Conservation (phyloP, 2,113 vertebrate genomes). For the Nycticryphes semicollaris region DNA sequence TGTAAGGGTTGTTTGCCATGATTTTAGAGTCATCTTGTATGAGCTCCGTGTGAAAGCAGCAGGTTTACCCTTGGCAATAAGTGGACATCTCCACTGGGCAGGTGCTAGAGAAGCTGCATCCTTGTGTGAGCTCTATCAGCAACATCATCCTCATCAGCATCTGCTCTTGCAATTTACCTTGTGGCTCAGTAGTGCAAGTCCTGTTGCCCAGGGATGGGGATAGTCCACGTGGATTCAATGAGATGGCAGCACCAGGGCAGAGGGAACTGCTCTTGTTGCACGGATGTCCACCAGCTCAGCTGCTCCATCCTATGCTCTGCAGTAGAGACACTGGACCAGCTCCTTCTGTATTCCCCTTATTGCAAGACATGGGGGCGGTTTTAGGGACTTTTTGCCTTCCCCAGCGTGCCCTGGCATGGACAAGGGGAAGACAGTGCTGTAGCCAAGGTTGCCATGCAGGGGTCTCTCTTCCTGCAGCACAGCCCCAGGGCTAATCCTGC, state of each 20-base stretch:
- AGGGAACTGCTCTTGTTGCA: background rate
- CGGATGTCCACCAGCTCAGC: rapidly evolving
- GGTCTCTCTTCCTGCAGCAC: background rate
- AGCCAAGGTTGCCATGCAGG: background rate
- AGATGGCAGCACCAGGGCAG: background rate
- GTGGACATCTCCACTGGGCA: background rate
- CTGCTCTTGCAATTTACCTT: background rate
- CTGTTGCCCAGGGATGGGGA: background rate
- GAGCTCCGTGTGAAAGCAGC: rapidly evolving
- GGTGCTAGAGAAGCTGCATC: background rate
- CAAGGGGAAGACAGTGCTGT: background rate
- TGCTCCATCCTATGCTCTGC: background rate
- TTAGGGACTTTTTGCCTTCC: background rate
- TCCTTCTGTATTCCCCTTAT: background rate
- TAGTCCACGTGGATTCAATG: background rate
- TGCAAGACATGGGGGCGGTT: background rate
- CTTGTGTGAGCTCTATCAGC: background rate
- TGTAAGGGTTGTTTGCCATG: background rate
- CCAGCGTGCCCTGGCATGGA: background rate
- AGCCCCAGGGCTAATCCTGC: background rate
- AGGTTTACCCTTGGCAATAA: background rate
- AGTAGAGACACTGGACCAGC: background rate
- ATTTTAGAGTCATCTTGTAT: background rate
- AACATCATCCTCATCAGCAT: background rate
- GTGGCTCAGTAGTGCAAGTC: background rate